phyloP scores from a whole-genome alignment of 2,113 vertebrate genomes.

The Sarotherodon lohbergeri region DNA sequence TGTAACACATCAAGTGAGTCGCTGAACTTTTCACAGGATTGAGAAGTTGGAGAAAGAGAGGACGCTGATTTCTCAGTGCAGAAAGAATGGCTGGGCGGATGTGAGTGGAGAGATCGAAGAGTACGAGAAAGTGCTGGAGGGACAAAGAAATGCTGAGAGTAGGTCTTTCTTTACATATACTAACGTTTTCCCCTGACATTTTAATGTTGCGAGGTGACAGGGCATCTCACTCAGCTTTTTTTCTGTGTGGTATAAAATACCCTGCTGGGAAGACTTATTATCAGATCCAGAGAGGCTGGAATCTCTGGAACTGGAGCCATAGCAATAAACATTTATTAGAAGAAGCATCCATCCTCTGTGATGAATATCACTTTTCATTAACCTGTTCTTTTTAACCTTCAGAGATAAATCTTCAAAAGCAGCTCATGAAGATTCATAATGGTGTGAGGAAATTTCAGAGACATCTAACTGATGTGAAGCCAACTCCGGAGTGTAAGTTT shows the following conservation, averaged over 20 bases:
- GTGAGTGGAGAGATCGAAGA: conserved; percentile 76
- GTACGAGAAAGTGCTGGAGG: conserved; percentile 70
- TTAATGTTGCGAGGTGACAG: not conserved
- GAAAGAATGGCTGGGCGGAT: conserved; percentile 72
- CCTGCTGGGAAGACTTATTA: not conserved
- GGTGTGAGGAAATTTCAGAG: conserved; percentile 80
- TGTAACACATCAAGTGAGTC: not conserved
- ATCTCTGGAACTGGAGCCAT: not conserved
- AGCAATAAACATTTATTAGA: not conserved
- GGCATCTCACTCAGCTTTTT: not conserved
- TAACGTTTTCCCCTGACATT: not conserved
- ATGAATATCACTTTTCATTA: not conserved
- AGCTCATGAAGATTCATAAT: conserved; percentile 79
- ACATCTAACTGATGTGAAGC: conserved; percentile 80
- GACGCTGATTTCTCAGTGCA: conserved; percentile 71
- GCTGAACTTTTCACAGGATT: conserved; percentile 67
- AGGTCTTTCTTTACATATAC: conserved; percentile 28
- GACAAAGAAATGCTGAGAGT: conserved; percentile 79
- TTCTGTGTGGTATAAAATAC: not conserved
- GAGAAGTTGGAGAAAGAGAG: conserved; percentile 81
- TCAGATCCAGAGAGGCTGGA: not conserved
- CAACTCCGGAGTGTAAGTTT: conserved; percentile 80
- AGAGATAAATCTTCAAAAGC: conserved; percentile 80
- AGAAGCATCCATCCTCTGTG: not conserved
- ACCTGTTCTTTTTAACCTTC: not conserved